Evolutionary conservation across 1,140 invertebrate species (phyloP).

Genomic region (Lethrus apterus): DNA sequence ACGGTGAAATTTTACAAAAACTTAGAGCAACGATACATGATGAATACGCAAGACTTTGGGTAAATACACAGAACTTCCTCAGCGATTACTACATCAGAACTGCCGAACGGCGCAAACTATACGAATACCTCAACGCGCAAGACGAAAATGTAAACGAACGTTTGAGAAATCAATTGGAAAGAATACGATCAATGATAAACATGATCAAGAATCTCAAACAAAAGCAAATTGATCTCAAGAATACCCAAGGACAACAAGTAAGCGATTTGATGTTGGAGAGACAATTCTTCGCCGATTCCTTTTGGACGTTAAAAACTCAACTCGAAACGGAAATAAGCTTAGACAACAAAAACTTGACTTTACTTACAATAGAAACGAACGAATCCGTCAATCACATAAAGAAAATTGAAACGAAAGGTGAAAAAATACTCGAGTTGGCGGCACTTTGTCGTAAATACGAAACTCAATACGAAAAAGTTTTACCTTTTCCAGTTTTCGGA

Average conservation of each 20-base stretch:
- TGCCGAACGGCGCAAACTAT: conserved; percentile 22
- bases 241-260: conserved; percentile 11
- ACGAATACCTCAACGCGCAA: conserved; percentile 21
- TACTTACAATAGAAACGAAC: conserved; percentile 23
- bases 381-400: conserved; percentile 25
- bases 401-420: conserved; percentile 40
- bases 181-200: conserved; percentile 20
- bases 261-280: conserved; percentile 17
- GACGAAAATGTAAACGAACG: conserved; percentile 27
- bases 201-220: conserved; percentile 22
- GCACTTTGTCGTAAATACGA: conserved; percentile 51
- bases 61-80: conserved; percentile 22
- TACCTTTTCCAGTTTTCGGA: conserved; percentile 39
- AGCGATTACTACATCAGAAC: conserved; percentile 20
- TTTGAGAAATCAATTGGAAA: conserved; percentile 22
- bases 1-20: conserved; percentile 22
- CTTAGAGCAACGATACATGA: conserved; percentile 24
- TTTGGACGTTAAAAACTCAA: conserved; percentile 24
- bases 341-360: conserved; percentile 22
- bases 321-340: conserved; percentile 22
- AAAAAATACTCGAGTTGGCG: conserved; percentile 46
- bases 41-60: conserved; percentile 21
- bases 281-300: conserved; percentile 24
- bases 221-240: conserved; percentile 10
- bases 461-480: conserved; percentile 48